Evolutionary conservation across 2,113 vertebrate species (phyloP), one percentile per base, ranked within the genome.

Genomic region (Lepisosteus oculatus): DNA sequence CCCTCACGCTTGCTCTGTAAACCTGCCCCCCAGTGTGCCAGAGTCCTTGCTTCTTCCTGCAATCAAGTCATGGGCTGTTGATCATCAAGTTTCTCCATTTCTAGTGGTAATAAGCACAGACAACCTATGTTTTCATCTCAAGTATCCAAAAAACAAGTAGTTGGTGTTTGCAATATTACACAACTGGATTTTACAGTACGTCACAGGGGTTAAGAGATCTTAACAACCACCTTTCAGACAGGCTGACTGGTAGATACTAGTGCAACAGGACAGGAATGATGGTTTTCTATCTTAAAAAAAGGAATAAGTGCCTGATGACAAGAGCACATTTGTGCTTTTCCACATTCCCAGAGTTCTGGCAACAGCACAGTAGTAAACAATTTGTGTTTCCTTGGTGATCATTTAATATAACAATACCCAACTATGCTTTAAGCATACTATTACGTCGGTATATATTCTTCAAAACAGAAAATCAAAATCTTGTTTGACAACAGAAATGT

Each of bases 191-290:
- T 57, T 68, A 65, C 56, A 44, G 57, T 68, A 73, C 72, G 54
- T 17, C 13, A 15, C 15, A 43, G 3, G n/a, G 55, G 43, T 43
- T 62, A 29, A 15, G 61, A 3, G 41, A 44, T 47, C 43, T 54
- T 57, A 55, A 66, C 51, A 55, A 29, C 59, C 12, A 45, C 41
- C 63, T 55, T 72, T 63, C 65, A 62, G 15, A n/a, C 47, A 55
- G 63, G 71, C 43, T 63, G 62, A 66, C 54, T 42, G 70, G 70
- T 71, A 61, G 78, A 72, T 54, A 71, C 72, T 79, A 85, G 84
- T 80, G 83, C 78, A 83, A 76, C 76, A 57, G 62, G 73, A 70
- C 43, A 71, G 68, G 56, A 67, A 71, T 70, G 74, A 71, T 15
- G 13, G 69, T 55, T 29, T 45, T 61, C 67, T 43, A 54, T 17